Percentiles rank a stretch among this genome's conserved stretches.
Evolutionary conservation across 2,888 invertebrate species (phyloP).

Genomic region (Portevinia maculata): DNA sequence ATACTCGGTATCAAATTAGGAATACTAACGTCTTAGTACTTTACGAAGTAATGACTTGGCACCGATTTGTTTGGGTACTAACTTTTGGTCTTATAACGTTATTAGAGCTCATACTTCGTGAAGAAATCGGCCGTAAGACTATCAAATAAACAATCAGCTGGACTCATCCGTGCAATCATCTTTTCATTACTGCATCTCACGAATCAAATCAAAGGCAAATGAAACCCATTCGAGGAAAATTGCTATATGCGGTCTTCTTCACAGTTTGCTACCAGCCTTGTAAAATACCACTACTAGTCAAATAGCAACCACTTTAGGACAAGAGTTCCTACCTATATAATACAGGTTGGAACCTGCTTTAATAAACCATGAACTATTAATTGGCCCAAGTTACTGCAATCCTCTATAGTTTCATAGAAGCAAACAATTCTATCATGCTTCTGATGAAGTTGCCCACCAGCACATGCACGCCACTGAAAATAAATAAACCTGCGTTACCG

Average conservation of each 20-base stretch:
- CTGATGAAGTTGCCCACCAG: not conserved
- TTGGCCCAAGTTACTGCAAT: constrained; percentile 12
- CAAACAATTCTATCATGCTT: not conserved
- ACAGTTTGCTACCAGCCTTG: not conserved
- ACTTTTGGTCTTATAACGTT: too few species aligned
- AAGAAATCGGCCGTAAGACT: too few species aligned
- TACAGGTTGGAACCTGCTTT: constrained; percentile 6
- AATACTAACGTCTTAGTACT: too few species aligned
- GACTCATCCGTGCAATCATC: not conserved
- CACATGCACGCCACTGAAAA: not conserved
- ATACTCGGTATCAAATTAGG: too few species aligned
- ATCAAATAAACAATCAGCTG: not conserved
- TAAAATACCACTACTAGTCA: not conserved
- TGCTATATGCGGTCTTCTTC: constrained; percentile 2
- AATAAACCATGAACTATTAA: constrained; percentile 7
- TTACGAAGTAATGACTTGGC: too few species aligned
- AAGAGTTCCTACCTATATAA: too few species aligned
- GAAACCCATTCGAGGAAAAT: constrained; percentile 9
- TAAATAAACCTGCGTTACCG: not conserved
- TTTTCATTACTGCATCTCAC: not conserved
- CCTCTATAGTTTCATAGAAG: not conserved
- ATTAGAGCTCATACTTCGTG: too few species aligned
- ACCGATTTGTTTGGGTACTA: too few species aligned
- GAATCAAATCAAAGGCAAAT: constrained; percentile 2
- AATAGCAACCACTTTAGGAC: not conserved